Conservation (phyloP, 2,113 vertebrate species). For the Chloebia gouldiae region DNA sequence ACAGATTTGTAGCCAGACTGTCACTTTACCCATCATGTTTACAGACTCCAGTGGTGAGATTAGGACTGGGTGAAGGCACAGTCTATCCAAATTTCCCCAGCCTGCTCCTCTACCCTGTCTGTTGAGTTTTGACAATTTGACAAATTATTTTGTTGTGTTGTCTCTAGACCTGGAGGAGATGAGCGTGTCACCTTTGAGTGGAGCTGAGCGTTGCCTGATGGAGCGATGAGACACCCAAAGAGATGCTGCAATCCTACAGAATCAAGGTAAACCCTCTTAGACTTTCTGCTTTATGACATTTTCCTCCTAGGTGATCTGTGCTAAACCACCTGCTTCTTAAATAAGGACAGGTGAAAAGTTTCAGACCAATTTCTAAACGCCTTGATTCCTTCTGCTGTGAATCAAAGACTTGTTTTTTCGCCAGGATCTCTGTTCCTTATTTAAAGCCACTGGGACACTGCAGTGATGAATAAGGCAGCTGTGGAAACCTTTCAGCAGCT, state of each 20-base stretch:
- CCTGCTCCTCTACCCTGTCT: neutral
- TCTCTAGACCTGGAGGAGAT: neutral
- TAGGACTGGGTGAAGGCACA: slow-evolving; percentile 55
- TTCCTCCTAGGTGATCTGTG: neutral
- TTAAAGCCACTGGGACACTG: fast-evolving
- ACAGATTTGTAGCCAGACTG: slow-evolving; percentile 69
- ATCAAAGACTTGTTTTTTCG: neutral
- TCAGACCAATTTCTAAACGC: neutral
- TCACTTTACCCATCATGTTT: slow-evolving; percentile 66
- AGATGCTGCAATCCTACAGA: neutral
- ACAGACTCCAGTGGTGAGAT: slow-evolving; percentile 67
- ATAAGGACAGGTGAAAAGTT: neutral
- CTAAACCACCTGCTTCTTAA: neutral
- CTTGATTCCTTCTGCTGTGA: neutral
- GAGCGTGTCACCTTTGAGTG: neutral
- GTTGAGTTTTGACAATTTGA: slow-evolving; percentile 62
- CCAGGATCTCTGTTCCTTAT: neutral
- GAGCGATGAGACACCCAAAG: neutral
- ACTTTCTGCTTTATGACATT: neutral
- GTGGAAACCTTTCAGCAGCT: neutral
- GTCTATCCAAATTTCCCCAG: slow-evolving; percentile 20
- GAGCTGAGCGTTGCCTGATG: neutral
- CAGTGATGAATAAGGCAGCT: neutral
- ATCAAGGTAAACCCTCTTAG: neutral
- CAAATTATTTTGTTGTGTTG: slow-evolving; percentile 48